Percentiles rank a stretch among this genome's conserved stretches.
Conservation (phyloP, 2,888 invertebrate genomes). For the Luffia ferchaultella region DNA sequence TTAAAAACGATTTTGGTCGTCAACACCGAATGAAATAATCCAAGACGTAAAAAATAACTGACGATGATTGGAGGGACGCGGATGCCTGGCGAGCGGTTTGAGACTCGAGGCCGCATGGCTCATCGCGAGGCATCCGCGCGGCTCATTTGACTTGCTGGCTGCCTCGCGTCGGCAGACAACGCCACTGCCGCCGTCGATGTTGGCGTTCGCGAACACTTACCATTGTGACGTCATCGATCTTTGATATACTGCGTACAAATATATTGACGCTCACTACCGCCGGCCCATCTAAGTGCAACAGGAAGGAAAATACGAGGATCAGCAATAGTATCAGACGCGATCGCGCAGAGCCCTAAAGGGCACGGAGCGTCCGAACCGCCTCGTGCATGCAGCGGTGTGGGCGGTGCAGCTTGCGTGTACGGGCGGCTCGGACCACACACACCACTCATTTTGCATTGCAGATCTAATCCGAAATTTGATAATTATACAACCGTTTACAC, state of each 20-base stretch:
- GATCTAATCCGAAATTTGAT: too few species aligned
- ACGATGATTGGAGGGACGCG: constrained; percentile 32
- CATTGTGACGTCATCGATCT: constrained; percentile 99
- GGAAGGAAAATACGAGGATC: constrained; percentile 52
- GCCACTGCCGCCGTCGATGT: too few species aligned
- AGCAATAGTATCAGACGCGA: constrained; percentile 31
- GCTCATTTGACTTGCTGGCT: too few species aligned
- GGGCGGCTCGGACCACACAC: not conserved
- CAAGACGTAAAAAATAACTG: constrained; percentile 30
- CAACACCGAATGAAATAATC: constrained; percentile 45
- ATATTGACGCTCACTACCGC: constrained; percentile 97
- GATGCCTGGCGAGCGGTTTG: not conserved
- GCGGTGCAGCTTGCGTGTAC: not conserved
- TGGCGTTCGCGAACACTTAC: constrained; percentile 75
- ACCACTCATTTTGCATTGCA: too few species aligned
- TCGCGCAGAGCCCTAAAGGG: constrained; percentile 42
- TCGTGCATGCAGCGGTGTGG: too few species aligned
- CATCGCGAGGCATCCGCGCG: too few species aligned
- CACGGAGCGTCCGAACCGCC: too few species aligned
- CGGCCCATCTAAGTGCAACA: constrained; percentile 81
- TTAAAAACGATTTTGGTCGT: constrained; percentile 66
- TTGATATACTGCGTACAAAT: constrained; percentile 98
- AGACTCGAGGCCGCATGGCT: too few species aligned
- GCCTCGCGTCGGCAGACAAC: not conserved
- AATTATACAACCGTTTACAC: too few species aligned